These are phyloP conservation scores for Fragum fragum DNA, from an alignment of 2,888 invertebrate genomes.

Conservation along the genomic window DNA sequence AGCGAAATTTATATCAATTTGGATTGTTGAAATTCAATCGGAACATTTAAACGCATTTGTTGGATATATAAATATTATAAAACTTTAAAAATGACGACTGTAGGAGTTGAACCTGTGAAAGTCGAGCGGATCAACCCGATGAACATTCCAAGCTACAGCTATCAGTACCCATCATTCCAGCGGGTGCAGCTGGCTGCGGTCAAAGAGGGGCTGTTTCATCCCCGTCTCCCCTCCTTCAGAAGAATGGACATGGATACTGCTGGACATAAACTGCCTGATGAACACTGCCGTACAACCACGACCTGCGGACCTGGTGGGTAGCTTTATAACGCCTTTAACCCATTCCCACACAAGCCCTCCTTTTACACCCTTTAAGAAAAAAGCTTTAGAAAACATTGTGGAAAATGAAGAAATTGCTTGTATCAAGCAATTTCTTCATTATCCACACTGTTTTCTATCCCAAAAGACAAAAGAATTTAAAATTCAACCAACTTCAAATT, in stretches of 20 bases:
- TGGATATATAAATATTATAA: conserved; percentile 10
- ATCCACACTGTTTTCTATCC: too few species aligned
- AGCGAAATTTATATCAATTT: not conserved
- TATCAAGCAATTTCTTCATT: too few species aligned
- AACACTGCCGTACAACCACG: conserved; percentile 84
- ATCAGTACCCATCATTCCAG: conserved; percentile 82
- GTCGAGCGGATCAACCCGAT: conserved; percentile 76
- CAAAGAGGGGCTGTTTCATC: conserved; percentile 85
- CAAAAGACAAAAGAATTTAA: too few species aligned
- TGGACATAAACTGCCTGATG: conserved; percentile 83
- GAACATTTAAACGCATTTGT: not conserved
- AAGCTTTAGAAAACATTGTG: too few species aligned
- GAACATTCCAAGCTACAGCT: conserved; percentile 83
- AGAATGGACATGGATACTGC: conserved; percentile 86
- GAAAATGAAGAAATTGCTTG: too few species aligned
- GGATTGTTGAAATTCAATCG: not conserved
- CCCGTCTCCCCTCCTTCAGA: conserved; percentile 83
- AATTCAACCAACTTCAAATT: too few species aligned
- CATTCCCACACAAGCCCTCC: too few species aligned
- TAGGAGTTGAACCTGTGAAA: conserved; percentile 77
- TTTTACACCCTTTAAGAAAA: too few species aligned
- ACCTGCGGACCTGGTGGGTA: conserved; percentile 80
- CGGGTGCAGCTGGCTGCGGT: conserved; percentile 83
- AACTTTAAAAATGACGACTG: conserved; percentile 80
- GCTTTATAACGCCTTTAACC: too few species aligned